A percentile compares a stretch with the other conserved stretches of the same genome.
phyloP scores from a whole-genome alignment of 2,113 vertebrate genomes.

The Passer montanus region DNA sequence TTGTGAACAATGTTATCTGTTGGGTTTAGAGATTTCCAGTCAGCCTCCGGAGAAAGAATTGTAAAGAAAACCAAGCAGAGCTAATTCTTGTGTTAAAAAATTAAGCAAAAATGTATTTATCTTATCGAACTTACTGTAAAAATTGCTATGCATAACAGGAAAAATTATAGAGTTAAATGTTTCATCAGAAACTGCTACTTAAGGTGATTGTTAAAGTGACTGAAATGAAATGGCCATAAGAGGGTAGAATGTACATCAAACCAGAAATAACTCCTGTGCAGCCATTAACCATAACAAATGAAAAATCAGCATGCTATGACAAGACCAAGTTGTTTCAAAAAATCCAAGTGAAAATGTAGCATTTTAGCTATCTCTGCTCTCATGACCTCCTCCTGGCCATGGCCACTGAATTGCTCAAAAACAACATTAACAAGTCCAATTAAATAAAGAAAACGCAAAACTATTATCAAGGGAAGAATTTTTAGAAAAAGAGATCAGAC shows the following conservation, averaged over 20 bases:
- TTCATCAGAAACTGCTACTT: neutral
- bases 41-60: neutral
- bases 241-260: neutral
- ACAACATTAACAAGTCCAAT: neutral
- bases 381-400: neutral
- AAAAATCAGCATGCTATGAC: neutral
- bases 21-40: neutral
- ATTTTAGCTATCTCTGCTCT: neutral
- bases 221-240: neutral
- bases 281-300: neutral
- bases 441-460: neutral
- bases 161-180: neutral
- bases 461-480: neutral
- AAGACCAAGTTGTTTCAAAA: neutral
- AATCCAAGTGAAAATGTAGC: neutral
- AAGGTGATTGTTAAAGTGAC: neutral
- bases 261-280: neutral
- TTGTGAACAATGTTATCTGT: neutral
- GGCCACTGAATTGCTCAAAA: neutral
- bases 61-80: neutral
- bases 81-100: neutral
- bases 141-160: neutral
- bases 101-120: neutral
- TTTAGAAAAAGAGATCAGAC: neutral
- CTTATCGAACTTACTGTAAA: neutral